Base-by-base conservation (phyloP, 23 tunicate genomes). In the Diplosoma virens region DNA sequence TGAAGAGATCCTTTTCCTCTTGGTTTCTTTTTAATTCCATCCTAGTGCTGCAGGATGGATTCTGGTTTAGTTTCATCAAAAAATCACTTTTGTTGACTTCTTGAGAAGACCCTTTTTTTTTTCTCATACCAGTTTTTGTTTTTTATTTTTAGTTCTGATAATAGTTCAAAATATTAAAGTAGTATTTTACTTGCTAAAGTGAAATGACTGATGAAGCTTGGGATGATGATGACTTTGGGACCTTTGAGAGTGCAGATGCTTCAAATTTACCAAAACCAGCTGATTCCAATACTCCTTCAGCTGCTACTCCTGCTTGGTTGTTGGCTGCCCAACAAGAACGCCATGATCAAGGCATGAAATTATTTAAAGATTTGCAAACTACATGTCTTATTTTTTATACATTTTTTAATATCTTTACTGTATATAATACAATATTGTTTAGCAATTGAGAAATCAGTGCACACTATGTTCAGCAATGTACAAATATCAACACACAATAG, bases 211-310 rank as follows among this genome's bases (percentile, higher is more conserved):
- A 72, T 26, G 78, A 72, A 47, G n/a, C n/a, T n/a, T 72, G 78
- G 78, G 78, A 72, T 72, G 78, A 72, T 47, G 78, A 72, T 48
- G 78, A 72, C 37, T 72, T 72, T 50, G 78, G 78, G 3, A 72
- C 78, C 23, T 72, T 72, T 72, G 78, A 72, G 27, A 72, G 78
- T 72, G 78, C 78, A 20, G 78, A 72, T 72, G 78, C 61, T 30
- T 30, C 59, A 3, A n/a, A n/a, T n/a, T 30, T 37, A 9, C 75
- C 75, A 16, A 21, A 24, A 3, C 16, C 55, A 36, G 59, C 60
- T 34, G 75, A 68, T 34, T 17, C 54, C 32, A 24, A 11, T 47
- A 9, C 11, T 3, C 25, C n/a, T 2, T 24, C 35, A 3, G 3
- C 60, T 48, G 60, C 35, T 3, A 68, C 75, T 29, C 78, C 78